Percentiles rank a stretch among this genome's conserved stretches.
Evolutionary conservation across 2,113 vertebrate genomes (phyloP).

Genomic region (Thalassarche chlororhynchos): DNA sequence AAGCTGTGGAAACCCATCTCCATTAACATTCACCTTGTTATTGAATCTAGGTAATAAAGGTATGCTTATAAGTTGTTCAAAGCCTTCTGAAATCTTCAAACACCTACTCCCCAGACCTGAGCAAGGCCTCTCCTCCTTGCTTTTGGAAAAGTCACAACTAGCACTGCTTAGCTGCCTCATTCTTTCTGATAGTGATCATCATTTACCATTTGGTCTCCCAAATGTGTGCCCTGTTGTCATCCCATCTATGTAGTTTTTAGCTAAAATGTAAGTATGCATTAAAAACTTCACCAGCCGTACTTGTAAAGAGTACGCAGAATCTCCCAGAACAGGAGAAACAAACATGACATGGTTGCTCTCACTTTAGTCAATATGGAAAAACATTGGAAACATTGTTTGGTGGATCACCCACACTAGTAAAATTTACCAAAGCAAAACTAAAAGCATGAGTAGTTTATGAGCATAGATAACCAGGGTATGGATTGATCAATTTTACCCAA

Average conservation of each 20-base stretch:
- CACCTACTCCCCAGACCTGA: neutral
- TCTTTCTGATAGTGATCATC: neutral
- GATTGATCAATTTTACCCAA: neutral
- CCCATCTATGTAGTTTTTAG: neutral
- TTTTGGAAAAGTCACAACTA: neutral
- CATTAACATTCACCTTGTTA: neutral
- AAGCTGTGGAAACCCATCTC: neutral
- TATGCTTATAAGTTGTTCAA: neutral
- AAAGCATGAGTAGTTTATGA: neutral
- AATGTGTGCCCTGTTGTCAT: neutral
- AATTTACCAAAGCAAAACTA: neutral
- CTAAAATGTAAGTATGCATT: neutral
- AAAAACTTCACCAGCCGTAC: neutral
- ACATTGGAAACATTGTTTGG: neutral
- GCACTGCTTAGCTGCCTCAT: neutral
- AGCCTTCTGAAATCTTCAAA: neutral
- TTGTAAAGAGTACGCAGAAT: neutral
- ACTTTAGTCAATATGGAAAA: neutral
- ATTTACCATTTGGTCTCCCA: neutral
- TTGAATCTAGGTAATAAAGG: neutral
- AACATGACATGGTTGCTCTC: neutral
- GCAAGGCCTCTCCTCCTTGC: neutral
- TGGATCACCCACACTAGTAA: neutral
- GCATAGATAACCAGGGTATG: neutral
- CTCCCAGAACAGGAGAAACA: neutral